phyloP scores from a whole-genome alignment of 1,140 invertebrate genomes.

The Drosophila takahashii region DNA sequence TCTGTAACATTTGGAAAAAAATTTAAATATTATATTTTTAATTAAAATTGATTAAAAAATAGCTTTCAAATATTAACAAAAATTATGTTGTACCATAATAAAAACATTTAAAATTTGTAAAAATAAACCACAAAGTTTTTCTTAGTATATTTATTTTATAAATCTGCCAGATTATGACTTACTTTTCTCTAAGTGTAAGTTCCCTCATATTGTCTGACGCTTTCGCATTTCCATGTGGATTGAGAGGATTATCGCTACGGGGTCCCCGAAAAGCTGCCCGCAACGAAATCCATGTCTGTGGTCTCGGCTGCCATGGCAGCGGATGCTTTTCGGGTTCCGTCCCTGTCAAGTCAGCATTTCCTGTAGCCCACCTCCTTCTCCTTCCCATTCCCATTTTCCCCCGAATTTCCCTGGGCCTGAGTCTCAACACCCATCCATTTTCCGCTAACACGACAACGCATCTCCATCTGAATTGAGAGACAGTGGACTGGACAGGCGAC shows the following conservation, averaged over 20 bases:
- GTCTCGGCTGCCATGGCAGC: conserved; percentile 34
- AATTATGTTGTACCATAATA: too few relatives aligned
- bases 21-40: too few relatives aligned
- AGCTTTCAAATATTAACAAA: too few relatives aligned
- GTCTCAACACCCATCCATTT: conserved; percentile 4
- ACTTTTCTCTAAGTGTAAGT: background rate
- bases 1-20: too few relatives aligned
- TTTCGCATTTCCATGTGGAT: conserved; percentile 51
- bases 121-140: too few relatives aligned
- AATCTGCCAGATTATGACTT: too few relatives aligned
- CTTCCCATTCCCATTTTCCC: background rate
- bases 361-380: conserved; percentile 7
- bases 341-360: conserved; percentile 60
- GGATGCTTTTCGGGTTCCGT: conserved; percentile 25
- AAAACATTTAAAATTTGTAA: too few relatives aligned
- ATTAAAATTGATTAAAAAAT: too few relatives aligned
- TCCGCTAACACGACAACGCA: conserved; percentile 25
- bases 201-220: background rate
- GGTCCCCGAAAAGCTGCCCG: conserved; percentile 15
- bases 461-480: conserved; percentile 20
- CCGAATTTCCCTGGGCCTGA: background rate
- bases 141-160: too few relatives aligned
- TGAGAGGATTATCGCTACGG: conserved; percentile 48
- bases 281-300: conserved; percentile 25
- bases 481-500: conserved; percentile 19